phyloP scores from a whole-genome alignment of 2,888 invertebrate species.

The Caenorhabditis panamensis region DNA sequence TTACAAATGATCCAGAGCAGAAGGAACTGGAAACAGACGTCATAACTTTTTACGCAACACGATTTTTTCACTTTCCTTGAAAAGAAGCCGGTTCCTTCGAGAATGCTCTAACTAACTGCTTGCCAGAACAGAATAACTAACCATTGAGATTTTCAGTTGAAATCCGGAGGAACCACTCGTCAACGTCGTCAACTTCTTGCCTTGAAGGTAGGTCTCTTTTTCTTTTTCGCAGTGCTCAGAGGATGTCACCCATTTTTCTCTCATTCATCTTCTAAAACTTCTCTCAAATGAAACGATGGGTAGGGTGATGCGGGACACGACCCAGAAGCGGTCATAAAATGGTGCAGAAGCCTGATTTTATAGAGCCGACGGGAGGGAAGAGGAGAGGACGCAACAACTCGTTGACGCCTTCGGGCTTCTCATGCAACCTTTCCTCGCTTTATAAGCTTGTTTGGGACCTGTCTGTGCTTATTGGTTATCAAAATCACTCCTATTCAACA shows the following conservation, averaged over 20 bases:
- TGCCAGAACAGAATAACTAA: not conserved
- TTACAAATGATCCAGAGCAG: constrained; percentile 38
- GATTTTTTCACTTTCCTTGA: constrained; percentile 22
- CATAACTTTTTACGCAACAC: constrained; percentile 46
- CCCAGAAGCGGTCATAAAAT: constrained; percentile 53
- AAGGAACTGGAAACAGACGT: constrained; percentile 34
- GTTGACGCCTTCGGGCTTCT: constrained; percentile 32
- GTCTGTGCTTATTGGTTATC: too few species aligned
- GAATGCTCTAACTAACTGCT: constrained; percentile 24
- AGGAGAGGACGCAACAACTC: constrained; percentile 22
- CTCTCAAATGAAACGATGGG: constrained; percentile 26
- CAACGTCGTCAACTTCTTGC: constrained; percentile 86
- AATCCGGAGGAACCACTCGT: constrained; percentile 83
- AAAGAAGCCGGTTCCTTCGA: constrained; percentile 20
- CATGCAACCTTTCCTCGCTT: not conserved
- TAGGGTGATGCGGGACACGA: constrained; percentile 44
- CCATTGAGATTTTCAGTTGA: constrained; percentile 70
- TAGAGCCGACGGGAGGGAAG: constrained; percentile 12
- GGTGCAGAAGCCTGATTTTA: constrained; percentile 55
- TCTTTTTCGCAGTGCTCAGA: not conserved
- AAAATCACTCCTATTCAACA: too few species aligned
- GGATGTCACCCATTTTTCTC: constrained; percentile 27
- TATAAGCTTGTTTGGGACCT: too few species aligned
- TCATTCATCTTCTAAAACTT: constrained; percentile 11
- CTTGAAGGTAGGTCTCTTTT: constrained; percentile 81